Conservation (phyloP, 1,140 invertebrate genomes). For the Cyclargus thomasi region DNA sequence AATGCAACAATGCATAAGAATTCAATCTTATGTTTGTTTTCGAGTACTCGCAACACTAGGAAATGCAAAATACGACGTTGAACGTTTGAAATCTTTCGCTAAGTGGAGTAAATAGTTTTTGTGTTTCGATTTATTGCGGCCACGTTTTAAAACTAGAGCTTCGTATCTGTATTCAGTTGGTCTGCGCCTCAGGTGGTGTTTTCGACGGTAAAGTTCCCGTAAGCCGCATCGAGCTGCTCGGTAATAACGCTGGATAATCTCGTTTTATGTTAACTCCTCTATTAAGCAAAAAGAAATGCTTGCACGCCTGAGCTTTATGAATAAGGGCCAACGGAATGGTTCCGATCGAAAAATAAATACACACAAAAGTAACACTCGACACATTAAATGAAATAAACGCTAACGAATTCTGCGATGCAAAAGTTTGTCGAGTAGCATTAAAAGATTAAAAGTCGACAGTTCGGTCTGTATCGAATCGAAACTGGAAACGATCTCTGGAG, state of each 20-base stretch:
- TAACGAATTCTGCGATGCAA: constrained; percentile 40
- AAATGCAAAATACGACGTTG: constrained; percentile 32
- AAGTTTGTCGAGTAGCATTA: constrained; percentile 73
- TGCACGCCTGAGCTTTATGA: not conserved
- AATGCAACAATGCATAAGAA: constrained; percentile 72
- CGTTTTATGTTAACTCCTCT: constrained; percentile 40
- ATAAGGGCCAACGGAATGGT: constrained; percentile 21
- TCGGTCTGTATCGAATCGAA: constrained; percentile 64
- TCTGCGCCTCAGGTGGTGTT: constrained; percentile 49
- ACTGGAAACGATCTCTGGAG: constrained; percentile 58
- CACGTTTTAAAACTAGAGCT: constrained; percentile 23
- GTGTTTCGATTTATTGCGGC: not conserved
- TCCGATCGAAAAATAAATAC: constrained; percentile 23
- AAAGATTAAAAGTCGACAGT: constrained; percentile 73
- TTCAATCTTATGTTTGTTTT: constrained; percentile 63
- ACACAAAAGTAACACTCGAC: constrained; percentile 26
- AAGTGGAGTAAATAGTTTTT: constrained; percentile 14
- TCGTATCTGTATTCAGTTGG: constrained; percentile 16
- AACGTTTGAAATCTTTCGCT: constrained; percentile 9
- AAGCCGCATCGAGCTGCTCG: constrained; percentile 55
- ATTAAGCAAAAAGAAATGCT: not conserved
- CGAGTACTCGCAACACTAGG: constrained; percentile 30
- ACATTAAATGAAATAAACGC: constrained; percentile 39
- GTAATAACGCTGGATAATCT: constrained; percentile 37
- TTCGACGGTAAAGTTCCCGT: constrained; percentile 54